Percentiles rank a stretch among this genome's conserved stretches.
phyloP scores from a whole-genome alignment of 2,888 invertebrate genomes.

The Dioctria linearis region DNA sequence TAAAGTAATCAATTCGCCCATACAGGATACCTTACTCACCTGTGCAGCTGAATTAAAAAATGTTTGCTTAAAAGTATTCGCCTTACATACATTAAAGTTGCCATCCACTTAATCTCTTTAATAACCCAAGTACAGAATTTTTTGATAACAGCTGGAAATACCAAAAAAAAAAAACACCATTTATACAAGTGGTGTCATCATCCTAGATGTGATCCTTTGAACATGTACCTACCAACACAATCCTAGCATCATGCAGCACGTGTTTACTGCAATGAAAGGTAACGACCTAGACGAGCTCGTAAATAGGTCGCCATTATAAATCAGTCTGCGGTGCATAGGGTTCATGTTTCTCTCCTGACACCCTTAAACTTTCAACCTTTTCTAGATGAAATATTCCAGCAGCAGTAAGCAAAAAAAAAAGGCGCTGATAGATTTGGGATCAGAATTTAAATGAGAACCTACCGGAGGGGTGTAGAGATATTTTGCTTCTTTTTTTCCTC shows the following conservation, averaged over 20 bases:
- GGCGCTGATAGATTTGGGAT: too few species aligned
- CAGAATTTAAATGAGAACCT: too few species aligned
- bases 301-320: constrained; percentile 11
- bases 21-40: too few species aligned
- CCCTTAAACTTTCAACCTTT: not conserved
- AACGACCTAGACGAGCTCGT: constrained; percentile 21
- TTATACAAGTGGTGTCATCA: constrained; percentile 8
- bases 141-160: not conserved
- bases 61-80: too few species aligned
- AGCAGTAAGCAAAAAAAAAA: too few species aligned
- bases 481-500: too few species aligned
- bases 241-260: not conserved
- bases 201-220: not conserved
- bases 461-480: too few species aligned
- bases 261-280: constrained; percentile 21
- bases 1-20: too few species aligned
- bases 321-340: constrained; percentile 9
- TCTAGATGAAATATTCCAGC: not conserved
- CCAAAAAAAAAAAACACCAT: not conserved
- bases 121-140: too few species aligned
- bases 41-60: too few species aligned
- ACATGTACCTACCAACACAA: not conserved
- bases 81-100: too few species aligned
- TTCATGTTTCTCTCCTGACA: not conserved
- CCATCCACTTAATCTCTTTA: too few species aligned